These are phyloP conservation scores for Stomatorhinus ivindoensis DNA, from an alignment of 2,113 vertebrate species.

Conservation along the genomic window DNA sequence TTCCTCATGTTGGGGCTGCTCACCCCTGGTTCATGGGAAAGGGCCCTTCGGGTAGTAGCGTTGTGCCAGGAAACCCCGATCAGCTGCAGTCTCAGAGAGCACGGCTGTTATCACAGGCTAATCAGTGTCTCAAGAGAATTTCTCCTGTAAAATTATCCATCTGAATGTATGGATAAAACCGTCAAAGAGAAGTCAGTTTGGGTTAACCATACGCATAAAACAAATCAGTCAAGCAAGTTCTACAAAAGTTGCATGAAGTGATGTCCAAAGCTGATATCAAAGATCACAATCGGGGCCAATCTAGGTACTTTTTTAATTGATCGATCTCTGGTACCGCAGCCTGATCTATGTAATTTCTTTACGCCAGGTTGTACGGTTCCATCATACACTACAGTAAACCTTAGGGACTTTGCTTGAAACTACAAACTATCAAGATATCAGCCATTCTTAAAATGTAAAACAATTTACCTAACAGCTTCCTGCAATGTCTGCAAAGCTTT, in stretches of 20 bases:
- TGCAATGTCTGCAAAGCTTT: not conserved
- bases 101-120: not conserved
- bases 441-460: not conserved
- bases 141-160: not conserved
- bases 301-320: not conserved
- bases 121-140: not conserved
- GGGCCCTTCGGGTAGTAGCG: not conserved
- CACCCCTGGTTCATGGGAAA: not conserved
- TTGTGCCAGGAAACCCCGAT: not conserved
- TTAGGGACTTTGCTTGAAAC: not conserved
- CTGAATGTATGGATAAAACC: not conserved
- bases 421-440: not conserved
- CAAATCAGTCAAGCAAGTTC: not conserved
- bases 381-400: not conserved
- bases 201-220: not conserved
- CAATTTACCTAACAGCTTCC: not conserved
- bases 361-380: not conserved
- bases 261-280: not conserved
- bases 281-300: not conserved
- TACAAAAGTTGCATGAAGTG: not conserved
- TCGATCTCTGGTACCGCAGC: not conserved
- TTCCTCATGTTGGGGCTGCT: not conserved
- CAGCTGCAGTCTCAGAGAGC: not conserved
- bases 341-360: not conserved
- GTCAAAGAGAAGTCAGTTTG: not conserved